A percentile compares a stretch with the other conserved stretches of the same genome.
Evolutionary conservation across 2,888 invertebrate species (phyloP).

Genomic region (Unio pictorum): DNA sequence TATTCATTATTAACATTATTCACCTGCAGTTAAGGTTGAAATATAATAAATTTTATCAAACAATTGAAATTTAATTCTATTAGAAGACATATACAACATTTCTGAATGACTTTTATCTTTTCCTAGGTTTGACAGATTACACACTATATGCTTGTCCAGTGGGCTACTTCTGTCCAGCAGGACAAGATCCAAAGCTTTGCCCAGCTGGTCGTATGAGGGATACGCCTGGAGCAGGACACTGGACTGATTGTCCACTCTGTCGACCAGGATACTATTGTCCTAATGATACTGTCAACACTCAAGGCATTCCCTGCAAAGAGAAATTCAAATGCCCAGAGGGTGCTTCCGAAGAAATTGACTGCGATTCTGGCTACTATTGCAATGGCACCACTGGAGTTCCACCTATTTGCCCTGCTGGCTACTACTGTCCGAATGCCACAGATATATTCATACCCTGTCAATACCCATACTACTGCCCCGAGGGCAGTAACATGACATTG

Average conservation of each 20-base stretch:
- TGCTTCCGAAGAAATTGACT: constrained; percentile 55
- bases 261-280: constrained; percentile 62
- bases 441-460: constrained; percentile 56
- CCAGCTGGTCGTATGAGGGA: constrained; percentile 66
- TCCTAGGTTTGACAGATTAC: constrained; percentile 61
- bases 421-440: constrained; percentile 64
- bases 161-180: constrained; percentile 62
- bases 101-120: constrained; percentile 1
- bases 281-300: constrained; percentile 59
- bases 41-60: neutral
- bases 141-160: constrained; percentile 61
- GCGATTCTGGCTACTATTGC: constrained; percentile 63
- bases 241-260: constrained; percentile 59
- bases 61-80: neutral
- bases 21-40: too few relatives aligned
- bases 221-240: constrained; percentile 50
- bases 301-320: constrained; percentile 62
- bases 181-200: constrained; percentile 62
- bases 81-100: neutral
- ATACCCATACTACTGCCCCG: constrained; percentile 65
- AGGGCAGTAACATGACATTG: constrained; percentile 59
- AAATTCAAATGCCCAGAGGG: constrained; percentile 64
- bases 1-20: too few relatives aligned
- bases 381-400: constrained; percentile 56
- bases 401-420: constrained; percentile 63